Percentiles rank a stretch among this genome's conserved stretches.
phyloP scores from a whole-genome alignment of 2,888 invertebrate species.

The Callyntrura sp. region DNA sequence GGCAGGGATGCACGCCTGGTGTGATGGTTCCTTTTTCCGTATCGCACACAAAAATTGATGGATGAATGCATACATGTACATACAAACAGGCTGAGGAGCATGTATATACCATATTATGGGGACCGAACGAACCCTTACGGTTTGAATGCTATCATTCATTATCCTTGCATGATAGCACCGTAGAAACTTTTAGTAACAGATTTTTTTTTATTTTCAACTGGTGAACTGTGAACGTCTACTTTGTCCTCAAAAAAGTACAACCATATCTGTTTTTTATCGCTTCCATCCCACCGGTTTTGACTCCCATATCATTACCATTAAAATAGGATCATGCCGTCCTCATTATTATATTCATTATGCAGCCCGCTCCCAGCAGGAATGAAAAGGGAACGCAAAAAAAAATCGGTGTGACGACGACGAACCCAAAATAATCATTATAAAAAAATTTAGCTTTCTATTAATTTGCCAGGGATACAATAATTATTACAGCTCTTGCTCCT shows the following conservation, averaged over 20 bases:
- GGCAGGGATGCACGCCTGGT: background rate
- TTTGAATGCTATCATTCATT: conserved; percentile 20
- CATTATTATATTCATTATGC: conserved; percentile 37
- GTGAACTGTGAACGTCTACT: background rate
- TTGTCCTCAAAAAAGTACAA: background rate
- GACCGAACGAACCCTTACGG: background rate
- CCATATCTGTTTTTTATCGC: conserved; percentile 62
- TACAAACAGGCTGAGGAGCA: background rate
- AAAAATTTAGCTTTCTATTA: background rate
- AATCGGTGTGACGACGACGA: background rate
- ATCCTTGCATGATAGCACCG: background rate
- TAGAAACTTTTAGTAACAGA: background rate
- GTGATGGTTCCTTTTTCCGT: conserved; percentile 29
- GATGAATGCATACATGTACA: background rate
- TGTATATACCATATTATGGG: background rate
- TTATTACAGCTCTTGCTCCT: background rate
- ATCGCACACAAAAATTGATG: background rate
- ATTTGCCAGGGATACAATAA: background rate
- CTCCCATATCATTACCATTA: conserved; percentile 65
- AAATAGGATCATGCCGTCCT: conserved; percentile 15
- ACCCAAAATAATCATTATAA: background rate
- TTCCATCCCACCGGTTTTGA: conserved; percentile 59
- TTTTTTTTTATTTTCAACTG: conserved; percentile 2
- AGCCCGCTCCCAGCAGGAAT: background rate
- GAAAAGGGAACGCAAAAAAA: conserved; percentile 10